phyloP scores from a whole-genome alignment of 2,888 invertebrate species.

The Drosophila robusta region DNA sequence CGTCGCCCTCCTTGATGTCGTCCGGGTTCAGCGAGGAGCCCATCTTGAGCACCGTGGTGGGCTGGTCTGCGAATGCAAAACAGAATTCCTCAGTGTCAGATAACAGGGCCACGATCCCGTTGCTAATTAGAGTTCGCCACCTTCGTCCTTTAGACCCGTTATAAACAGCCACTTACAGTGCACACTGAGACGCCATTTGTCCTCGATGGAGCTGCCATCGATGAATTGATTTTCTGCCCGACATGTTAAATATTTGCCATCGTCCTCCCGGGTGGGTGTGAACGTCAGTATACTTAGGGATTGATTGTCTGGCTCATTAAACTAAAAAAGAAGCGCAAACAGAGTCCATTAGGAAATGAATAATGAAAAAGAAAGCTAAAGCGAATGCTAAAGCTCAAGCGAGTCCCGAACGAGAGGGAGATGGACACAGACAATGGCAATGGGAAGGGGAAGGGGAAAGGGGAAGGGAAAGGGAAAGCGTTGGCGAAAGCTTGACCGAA shows the following conservation, averaged over 20 bases:
- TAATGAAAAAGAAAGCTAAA: slow-evolving; percentile 63
- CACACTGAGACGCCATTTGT: slow-evolving; percentile 94
- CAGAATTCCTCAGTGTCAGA: slow-evolving; percentile 4
- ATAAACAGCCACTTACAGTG: slow-evolving; percentile 90
- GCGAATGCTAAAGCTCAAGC: slow-evolving; percentile 27
- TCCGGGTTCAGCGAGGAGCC: slow-evolving; percentile 93
- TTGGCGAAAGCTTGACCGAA: slow-evolving; percentile 9
- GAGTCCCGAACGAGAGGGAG: background rate
- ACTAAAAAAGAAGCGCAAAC: slow-evolving; percentile 86
- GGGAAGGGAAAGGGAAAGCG: background rate
- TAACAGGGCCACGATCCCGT: slow-evolving; percentile 25
- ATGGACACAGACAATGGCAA: background rate
- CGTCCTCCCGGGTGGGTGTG: slow-evolving; percentile 93
- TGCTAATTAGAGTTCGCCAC: slow-evolving; percentile 51
- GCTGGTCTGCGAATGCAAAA: slow-evolving; percentile 90
- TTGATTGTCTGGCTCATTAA: slow-evolving; percentile 92
- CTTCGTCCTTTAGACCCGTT: background rate
- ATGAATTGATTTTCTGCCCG: slow-evolving; percentile 95
- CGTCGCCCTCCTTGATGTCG: slow-evolving; percentile 95
- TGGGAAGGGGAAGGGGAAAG: background rate
- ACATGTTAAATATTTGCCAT: slow-evolving; percentile 95
- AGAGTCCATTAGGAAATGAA: slow-evolving; percentile 81
- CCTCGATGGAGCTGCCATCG: slow-evolving; percentile 92
- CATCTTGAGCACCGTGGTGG: slow-evolving; percentile 92
- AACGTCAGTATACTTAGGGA: slow-evolving; percentile 93